Base-by-base conservation (phyloP, 2,888 invertebrate genomes). In the Meteorus colon region DNA sequence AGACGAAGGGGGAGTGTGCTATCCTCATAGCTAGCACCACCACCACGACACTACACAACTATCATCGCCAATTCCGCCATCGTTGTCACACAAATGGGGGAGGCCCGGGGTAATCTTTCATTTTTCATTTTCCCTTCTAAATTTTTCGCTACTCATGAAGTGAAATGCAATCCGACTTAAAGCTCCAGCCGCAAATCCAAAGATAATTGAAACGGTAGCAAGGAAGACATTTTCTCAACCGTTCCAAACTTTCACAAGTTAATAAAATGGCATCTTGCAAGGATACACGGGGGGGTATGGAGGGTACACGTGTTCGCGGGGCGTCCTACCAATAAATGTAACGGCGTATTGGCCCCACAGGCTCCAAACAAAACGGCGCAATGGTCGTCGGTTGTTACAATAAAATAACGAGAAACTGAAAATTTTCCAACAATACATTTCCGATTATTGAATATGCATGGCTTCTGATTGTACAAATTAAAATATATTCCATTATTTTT, bases 231-330 rank as follows among this genome's bases (percentile, higher is more conserved):
- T 62, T 62, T 62, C 62, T 34, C 34, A 16, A 41, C 8, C 41
- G 63, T 6, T 19, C 5, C 48, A 27, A 48, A 37, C 62, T 41
- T 71, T 71, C 41, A 34, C 62, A 34, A 59, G 41, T 68, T 71
- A 55, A 68, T 82, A 84, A 85, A 84, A 83, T 82, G 83, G 84
- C 84, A 84, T 82, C 84, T 82, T 79, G 81, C 79, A 80, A 75
- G 73, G 67, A 71, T 71, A n/a, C 65, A 59, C 63, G 78, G 51
- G 73, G 73, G 75, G 77, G 77, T 72, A 74, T 74, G 68, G 14
- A 78, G 77, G 77, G 80, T 77, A 68, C 71, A 70, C 72, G 62
- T 75, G 63, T 77, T 75, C 60, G 55, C 60, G 14, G 48, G 66
- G 70, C 68, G 74, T 75, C 63, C 70, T 72, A 45, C 60, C 41